phyloP scores from a whole-genome alignment of 2,113 vertebrate genomes.

The Eupsittula cactorum region DNA sequence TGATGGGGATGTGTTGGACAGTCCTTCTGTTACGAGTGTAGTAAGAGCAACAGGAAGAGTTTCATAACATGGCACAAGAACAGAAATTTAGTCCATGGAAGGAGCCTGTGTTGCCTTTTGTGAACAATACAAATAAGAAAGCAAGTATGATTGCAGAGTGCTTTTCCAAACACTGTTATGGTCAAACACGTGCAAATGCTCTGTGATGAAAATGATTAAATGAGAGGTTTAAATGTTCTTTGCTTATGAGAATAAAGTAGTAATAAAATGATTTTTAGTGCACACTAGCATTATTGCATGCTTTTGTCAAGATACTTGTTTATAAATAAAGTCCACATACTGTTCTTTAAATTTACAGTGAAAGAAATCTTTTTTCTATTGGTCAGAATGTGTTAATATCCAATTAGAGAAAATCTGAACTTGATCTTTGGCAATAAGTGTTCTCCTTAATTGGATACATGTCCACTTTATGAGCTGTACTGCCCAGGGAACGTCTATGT shows the following conservation, averaged over 20 bases:
- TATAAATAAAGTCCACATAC: background rate
- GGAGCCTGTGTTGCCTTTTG: background rate
- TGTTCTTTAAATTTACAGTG: background rate
- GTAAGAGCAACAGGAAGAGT: background rate
- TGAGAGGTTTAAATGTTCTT: background rate
- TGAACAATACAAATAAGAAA: background rate
- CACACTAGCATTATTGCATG: accelerated
- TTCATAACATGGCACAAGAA: background rate
- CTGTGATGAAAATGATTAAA: background rate
- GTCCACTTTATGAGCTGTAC: background rate
- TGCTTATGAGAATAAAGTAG: background rate
- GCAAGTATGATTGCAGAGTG: background rate
- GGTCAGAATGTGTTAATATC: background rate
- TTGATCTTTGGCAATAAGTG: background rate
- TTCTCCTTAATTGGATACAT: background rate
- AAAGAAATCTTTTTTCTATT: background rate
- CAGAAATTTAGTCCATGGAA: background rate
- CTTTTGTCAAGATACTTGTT: background rate
- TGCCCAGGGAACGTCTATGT: background rate
- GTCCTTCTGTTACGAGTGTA: background rate
- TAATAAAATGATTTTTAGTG: background rate
- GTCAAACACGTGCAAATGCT: background rate
- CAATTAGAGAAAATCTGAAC: background rate
- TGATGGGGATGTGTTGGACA: background rate
- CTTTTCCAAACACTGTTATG: background rate